Evolutionary conservation across 2,797 vertebrate genomes (phyloP).

Genomic region (Myotis daubentonii): DNA sequence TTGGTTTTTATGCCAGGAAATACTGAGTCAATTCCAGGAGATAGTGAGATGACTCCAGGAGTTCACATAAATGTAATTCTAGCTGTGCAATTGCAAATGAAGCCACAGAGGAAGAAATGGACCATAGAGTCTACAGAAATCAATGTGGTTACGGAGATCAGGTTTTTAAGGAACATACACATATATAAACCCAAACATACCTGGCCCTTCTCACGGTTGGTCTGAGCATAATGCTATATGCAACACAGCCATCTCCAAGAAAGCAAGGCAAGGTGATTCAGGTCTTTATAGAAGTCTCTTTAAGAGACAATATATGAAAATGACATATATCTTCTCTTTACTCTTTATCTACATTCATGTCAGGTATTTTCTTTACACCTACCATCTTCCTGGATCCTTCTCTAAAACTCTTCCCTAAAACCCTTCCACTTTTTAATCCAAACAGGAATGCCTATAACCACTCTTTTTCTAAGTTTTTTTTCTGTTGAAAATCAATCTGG

Average conservation of each 20-base stretch:
- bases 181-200: neutral
- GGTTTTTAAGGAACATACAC: neutral
- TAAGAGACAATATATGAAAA: neutral
- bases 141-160: constrained; percentile 53
- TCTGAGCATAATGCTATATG: neutral
- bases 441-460: neutral
- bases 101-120: constrained; percentile 53
- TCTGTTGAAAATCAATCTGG: neutral
- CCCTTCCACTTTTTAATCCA: neutral
- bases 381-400: neutral
- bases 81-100: constrained; percentile 29
- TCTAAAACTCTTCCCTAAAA: neutral
- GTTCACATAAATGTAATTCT: constrained; percentile 55
- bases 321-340: neutral
- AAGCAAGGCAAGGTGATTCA: neutral
- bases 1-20: constrained; percentile 69
- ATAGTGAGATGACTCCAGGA: constrained; percentile 47
- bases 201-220: neutral
- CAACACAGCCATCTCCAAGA: neutral
- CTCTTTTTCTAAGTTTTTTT: neutral
- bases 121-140: constrained; percentile 37
- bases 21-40: constrained; percentile 46
- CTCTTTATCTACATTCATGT: neutral
- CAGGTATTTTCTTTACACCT: neutral
- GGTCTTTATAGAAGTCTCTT: neutral